These are phyloP conservation scores for Trisateles emortualis DNA, from an alignment of 2,888 invertebrate species.

Conservation along the genomic window DNA sequence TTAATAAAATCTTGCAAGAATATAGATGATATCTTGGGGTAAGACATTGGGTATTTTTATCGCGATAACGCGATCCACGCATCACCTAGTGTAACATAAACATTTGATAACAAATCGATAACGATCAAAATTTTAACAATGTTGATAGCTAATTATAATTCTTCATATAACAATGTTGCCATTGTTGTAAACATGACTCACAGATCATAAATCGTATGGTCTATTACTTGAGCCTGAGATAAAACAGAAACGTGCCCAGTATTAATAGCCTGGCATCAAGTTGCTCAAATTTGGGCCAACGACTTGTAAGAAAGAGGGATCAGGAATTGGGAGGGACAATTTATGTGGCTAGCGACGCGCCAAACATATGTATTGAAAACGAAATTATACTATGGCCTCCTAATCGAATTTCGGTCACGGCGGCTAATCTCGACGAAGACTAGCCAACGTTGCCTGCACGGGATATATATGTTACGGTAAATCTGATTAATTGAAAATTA, in stretches of 20 bases:
- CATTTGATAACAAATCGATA: conserved; percentile 15
- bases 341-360: conserved; percentile 20
- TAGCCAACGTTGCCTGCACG: no score
- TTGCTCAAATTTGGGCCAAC: conserved; percentile 66
- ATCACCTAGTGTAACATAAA: not conserved
- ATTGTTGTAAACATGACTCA: conserved; percentile 26
- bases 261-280: conserved; percentile 63
- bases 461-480: no score
- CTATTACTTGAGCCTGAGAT: conserved; percentile 47
- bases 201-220: conserved; percentile 16
- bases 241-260: conserved; percentile 56
- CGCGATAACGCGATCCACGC: no score
- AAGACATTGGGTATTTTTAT: no score
- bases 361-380: conserved; percentile 2
- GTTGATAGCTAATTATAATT: conserved; percentile 20
- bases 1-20: no score
- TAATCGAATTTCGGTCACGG: no score
- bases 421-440: no score
- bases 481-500: no score
- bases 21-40: no score
- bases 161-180: not conserved
- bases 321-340: conserved; percentile 34
- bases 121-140: no score
- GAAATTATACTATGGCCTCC: no score
- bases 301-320: conserved; percentile 56